These are phyloP conservation scores for Cyclargus thomasi DNA, from an alignment of 1,140 invertebrate genomes.

Conservation along the genomic window DNA sequence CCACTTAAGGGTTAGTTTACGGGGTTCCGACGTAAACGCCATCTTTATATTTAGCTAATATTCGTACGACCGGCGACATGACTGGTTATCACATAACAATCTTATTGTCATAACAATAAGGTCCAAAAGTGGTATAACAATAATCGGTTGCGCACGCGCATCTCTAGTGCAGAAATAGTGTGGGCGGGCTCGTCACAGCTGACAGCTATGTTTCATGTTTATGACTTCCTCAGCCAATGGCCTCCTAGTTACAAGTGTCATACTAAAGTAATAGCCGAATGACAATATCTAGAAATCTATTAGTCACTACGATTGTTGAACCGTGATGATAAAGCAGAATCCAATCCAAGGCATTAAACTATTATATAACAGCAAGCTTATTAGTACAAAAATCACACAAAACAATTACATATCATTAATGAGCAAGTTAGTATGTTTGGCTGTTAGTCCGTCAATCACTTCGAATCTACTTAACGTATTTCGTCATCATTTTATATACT, in stretches of 20 bases:
- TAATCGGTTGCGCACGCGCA: constrained; percentile 43
- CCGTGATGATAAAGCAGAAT: too few species aligned
- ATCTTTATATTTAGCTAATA: constrained; percentile 43
- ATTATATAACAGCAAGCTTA: too few species aligned
- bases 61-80: constrained; percentile 31
- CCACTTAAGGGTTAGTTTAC: constrained; percentile 16
- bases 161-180: constrained; percentile 65
- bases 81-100: constrained; percentile 13
- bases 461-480: too few species aligned
- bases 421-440: too few species aligned
- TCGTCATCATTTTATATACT: too few species aligned
- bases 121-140: neutral
- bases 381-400: too few species aligned
- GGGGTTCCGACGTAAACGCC: constrained; percentile 18
- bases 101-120: neutral
- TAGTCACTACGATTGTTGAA: neutral
- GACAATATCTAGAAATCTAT: constrained; percentile 18
- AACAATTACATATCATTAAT: too few species aligned
- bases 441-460: too few species aligned
- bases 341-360: too few species aligned
- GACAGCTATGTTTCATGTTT: constrained; percentile 64
- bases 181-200: constrained; percentile 64
- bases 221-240: constrained; percentile 72
- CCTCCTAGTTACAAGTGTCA: constrained; percentile 32
- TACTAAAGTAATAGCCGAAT: constrained; percentile 11